Conservation (phyloP, 2,888 invertebrate genomes). For the Scaptomyza caliginosa region DNA sequence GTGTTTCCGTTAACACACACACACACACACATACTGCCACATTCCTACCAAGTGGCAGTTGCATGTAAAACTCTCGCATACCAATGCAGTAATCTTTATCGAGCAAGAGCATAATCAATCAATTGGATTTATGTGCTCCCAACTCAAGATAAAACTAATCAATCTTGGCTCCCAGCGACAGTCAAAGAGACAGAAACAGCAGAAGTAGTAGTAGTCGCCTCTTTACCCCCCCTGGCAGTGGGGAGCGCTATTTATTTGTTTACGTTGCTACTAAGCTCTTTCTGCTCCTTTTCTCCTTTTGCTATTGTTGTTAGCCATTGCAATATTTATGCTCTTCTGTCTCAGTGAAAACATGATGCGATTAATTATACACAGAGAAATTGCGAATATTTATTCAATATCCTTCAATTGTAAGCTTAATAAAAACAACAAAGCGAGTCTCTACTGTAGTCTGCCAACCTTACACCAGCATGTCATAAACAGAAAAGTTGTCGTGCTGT, state of each 20-base stretch:
- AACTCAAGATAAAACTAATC: constrained; percentile 83
- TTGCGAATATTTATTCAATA: constrained; percentile 21
- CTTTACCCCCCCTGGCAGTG: constrained; percentile 12
- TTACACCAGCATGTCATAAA: background rate
- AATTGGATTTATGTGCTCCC: constrained; percentile 83
- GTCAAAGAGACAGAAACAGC: constrained; percentile 48
- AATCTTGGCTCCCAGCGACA: constrained; percentile 75
- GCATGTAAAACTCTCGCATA: constrained; percentile 60
- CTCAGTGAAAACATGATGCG: constrained; percentile 40
- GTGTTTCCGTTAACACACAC: constrained; percentile 59
- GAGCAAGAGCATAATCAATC: constrained; percentile 81
- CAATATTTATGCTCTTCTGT: constrained; percentile 42
- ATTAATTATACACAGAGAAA: constrained; percentile 61
- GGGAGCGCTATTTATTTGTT: constrained; percentile 54
- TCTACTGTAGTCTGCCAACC: background rate
- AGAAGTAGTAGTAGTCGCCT: constrained; percentile 14
- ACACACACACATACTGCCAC: constrained; percentile 22
- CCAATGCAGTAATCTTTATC: constrained; percentile 75
- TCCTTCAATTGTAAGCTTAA: too few relatives aligned
- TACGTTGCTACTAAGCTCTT: constrained; percentile 20
- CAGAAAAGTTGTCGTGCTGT: background rate
- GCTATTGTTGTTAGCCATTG: constrained; percentile 7
- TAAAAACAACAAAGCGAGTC: too few relatives aligned
- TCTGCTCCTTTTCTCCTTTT: constrained; percentile 19
- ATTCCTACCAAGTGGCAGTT: constrained; percentile 24